Base-by-base conservation (phyloP, 2,888 invertebrate species). In the Oxyteleia sp. region DNA sequence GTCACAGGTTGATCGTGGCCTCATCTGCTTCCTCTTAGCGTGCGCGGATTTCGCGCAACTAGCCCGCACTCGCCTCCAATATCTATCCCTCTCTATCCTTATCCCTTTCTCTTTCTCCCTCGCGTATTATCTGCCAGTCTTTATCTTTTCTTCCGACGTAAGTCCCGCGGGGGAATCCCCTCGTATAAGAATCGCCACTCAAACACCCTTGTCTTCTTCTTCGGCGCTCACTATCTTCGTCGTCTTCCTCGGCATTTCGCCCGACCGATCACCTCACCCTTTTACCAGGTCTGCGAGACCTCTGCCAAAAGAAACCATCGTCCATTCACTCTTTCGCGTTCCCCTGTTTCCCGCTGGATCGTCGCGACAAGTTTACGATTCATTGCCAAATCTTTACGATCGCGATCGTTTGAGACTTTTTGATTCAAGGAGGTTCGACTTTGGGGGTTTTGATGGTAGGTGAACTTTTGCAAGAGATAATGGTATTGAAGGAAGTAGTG, bases 1-100 rank as follows among this genome's bases (percentile, higher is more conserved):
- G 84, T 90, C 89, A 87, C 88, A 88, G 87, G 89, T 90, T 86
- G 90, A 90, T 91, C 92, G 90, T 88, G 89, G 91, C 89, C 90
- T 92, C 92, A 92, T 92, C 90, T 91, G 92, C 90, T 74, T 79
- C 68, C 68, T 49, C 82, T 86, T 87, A 72, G 75, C 80, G 72
- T 83, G 85, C 75, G 79, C 82, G 75, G 13, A 32, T 61, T 59
- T 71, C 83, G 64, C 84, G 81, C 85, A 18, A 78, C 76, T 61
- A n/a, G 43, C 20, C 20, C 83, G 18, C 49, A 26, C 47, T 51
- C 69, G 35, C 74, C 29, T 23, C 49, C 35, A 11, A 26, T 32
- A 43, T 51, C 47, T 55, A 66, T 45, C 66, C 20, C 20, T 23
- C 53, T 38, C 20, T 32, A 4, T 43, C 26, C 26, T 43, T 66